Evolutionary conservation across 1,140 invertebrate species (phyloP).

Genomic region (Lanistes nyassanus): DNA sequence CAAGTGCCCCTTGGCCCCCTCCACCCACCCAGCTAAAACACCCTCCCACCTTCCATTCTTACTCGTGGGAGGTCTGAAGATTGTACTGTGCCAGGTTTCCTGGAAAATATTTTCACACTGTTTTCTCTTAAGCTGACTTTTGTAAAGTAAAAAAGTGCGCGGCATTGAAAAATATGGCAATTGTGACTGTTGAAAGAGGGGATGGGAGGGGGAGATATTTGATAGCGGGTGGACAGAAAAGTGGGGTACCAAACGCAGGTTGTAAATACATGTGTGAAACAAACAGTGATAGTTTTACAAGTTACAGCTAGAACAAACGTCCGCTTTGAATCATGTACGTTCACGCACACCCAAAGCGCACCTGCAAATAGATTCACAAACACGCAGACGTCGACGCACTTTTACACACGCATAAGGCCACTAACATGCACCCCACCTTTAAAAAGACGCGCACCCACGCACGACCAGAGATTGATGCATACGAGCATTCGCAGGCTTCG

Average conservation of each 20-base stretch:
- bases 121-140: too few species aligned
- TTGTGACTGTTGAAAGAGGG: too few species aligned
- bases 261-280: not conserved
- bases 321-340: not conserved
- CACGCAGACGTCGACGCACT: not conserved
- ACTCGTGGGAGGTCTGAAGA: too few species aligned
- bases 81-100: too few species aligned
- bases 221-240: not conserved
- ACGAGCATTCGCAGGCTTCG: too few species aligned
- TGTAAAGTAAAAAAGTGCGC: too few species aligned
- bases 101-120: too few species aligned
- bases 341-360: not conserved
- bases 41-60: too few species aligned
- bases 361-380: not conserved
- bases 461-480: too few species aligned
- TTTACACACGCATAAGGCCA: not conserved
- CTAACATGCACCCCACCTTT: conserved; percentile 2
- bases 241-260: not conserved
- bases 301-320: not conserved
- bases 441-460: conserved; percentile 6
- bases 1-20: too few species aligned
- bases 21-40: too few species aligned
- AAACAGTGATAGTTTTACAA: not conserved
- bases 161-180: too few species aligned
- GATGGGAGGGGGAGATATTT: not conserved